phyloP scores from a whole-genome alignment of 2,888 invertebrate genomes.

The Rhimphoctona megacephalus region DNA sequence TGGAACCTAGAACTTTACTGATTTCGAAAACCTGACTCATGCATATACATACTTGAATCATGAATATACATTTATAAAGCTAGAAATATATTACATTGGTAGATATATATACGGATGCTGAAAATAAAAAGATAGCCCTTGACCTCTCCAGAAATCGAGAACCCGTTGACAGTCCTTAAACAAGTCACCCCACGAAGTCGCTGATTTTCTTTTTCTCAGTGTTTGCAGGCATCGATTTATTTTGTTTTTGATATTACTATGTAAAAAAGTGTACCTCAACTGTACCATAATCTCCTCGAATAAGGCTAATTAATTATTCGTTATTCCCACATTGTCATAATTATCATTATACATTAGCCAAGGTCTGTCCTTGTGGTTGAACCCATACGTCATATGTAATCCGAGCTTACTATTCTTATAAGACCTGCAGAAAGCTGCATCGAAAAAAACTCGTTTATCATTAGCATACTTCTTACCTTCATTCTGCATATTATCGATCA shows the following conservation, averaged over 20 bases:
- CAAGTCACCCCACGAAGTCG: no score
- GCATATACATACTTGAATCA: neutral
- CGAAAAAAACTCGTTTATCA: neutral
- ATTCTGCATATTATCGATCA: neutral
- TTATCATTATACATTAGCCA: neutral
- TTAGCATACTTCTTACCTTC: neutral
- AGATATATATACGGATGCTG: no score
- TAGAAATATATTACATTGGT: neutral
- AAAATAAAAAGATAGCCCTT: no score
- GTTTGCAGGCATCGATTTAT: neutral
- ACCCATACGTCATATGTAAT: neutral
- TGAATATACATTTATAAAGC: neutral
- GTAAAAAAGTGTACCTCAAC: neutral
- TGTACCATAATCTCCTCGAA: neutral
- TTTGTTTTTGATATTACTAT: neutral
- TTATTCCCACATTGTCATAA: neutral
- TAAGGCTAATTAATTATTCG: neutral
- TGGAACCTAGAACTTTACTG: neutral
- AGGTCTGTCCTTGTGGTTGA: neutral
- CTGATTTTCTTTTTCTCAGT: neutral
- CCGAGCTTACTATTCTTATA: neutral
- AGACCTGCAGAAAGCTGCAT: neutral
- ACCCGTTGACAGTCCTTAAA: no score
- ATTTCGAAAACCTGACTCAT: neutral
- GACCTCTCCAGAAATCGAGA: no score